Base-by-base conservation (phyloP, 2,888 invertebrate genomes). In the Heteromyza rotundicornis region DNA sequence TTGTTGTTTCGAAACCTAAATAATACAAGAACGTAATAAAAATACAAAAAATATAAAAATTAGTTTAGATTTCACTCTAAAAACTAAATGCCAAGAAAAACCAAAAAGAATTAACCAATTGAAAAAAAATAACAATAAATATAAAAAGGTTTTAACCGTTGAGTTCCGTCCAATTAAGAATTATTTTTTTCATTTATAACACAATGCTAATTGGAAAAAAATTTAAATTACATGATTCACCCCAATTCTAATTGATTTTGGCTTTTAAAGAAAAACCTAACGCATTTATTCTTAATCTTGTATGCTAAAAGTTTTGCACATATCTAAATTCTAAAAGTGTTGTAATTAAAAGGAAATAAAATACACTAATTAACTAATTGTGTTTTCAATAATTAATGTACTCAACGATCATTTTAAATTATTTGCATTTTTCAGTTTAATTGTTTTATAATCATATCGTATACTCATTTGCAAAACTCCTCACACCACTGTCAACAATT, bases 221-320 rank as follows among this genome's bases (percentile, higher is more conserved):
- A 32, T 32, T 32, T 32, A 32, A 32, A 32, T 32, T 5, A 5
- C 32, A 32, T 32, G 32, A 32, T 32, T 32, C 12, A 12, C 32
- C 32, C 32, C 32, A 32, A 8, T 8, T 32, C 12, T 32, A 32
- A 12, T 32, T 32, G 12, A 32, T 32, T 32, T 32, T 12, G 7
- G 12, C 5, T 32, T 8, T 32, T 32, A 32, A 32, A n/a, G n/a
- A n/a, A n/a, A n/a, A n/a, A n/a, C n/a, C n/a, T n/a, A n/a, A n/a
- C n/a, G n/a, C 32, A 32, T 32, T 32, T 32, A 32, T 32, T 5
- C 32, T 32, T 8, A 32, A 8, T 32, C 5, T 32, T 32, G 32
- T 32, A 32, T 40, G 5, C 14, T n/a, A 3, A 67, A 52, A 64
- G 57, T 53, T 22, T 64, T 7, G 27, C 57, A 32, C 69, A 66